Evolutionary conservation across 2,888 invertebrate genomes (phyloP).

Genomic region (Neria commutata): DNA sequence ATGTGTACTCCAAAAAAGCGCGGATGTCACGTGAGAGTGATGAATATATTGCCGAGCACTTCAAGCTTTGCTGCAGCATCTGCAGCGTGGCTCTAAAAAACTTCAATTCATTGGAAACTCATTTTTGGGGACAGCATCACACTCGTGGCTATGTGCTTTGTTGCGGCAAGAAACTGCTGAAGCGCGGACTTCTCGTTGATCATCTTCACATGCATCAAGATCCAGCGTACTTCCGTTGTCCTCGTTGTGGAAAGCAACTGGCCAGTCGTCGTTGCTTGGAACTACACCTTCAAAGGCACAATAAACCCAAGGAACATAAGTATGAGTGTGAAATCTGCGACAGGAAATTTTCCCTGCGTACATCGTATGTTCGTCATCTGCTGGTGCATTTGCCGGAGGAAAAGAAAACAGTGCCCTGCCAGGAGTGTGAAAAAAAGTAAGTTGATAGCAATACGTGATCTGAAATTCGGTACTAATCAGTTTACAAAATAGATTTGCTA

Average conservation of each 20-base stretch:
- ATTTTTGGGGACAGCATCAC: conserved; percentile 47
- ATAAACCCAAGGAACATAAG: conserved; percentile 42
- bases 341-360: conserved; percentile 50
- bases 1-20: not conserved
- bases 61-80: conserved; percentile 55
- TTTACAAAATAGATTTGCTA: conserved; percentile 48
- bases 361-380: conserved; percentile 49
- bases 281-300: conserved; percentile 48
- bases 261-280: conserved; percentile 48
- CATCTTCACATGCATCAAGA: conserved; percentile 55
- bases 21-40: conserved; percentile 40
- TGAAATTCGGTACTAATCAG: not conserved
- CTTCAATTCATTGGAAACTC: conserved; percentile 43
- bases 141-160: conserved; percentile 52
- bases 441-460: not conserved
- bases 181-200: conserved; percentile 52
- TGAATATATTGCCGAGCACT: conserved; percentile 47
- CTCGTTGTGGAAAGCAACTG: conserved; percentile 47
- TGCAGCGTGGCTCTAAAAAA: too few relatives aligned
- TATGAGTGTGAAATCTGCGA: conserved; percentile 53
- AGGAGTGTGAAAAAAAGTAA: conserved; percentile 51
- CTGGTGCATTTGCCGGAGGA: conserved; percentile 53
- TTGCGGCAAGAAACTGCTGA: conserved; percentile 53
- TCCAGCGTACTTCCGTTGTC: conserved; percentile 55
- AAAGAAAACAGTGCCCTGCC: conserved; percentile 47